These are phyloP conservation scores for Nipponacmea schrenckii DNA, from an alignment of 2,888 invertebrate genomes.

Conservation along the genomic window DNA sequence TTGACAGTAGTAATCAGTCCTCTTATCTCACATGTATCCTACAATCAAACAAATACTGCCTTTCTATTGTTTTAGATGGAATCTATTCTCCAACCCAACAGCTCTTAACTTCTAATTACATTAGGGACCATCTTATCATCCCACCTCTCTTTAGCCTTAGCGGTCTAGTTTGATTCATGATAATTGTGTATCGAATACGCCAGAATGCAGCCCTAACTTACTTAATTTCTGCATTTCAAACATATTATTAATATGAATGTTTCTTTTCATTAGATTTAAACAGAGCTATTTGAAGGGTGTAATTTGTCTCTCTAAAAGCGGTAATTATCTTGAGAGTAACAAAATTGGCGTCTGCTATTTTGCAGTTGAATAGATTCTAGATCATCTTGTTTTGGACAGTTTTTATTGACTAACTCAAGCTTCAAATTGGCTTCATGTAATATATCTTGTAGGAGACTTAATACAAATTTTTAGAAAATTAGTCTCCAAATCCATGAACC, in stretches of 20 bases:
- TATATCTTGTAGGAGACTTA: no score
- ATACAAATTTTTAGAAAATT: no score
- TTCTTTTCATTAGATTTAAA: conserved; percentile 2
- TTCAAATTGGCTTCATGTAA: no score
- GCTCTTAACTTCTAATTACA: background rate
- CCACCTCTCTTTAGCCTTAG: background rate
- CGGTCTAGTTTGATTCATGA: no score
- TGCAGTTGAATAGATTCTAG: no score
- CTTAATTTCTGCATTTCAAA: conserved; percentile 5
- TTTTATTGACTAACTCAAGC: no score
- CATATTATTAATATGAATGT: conserved; percentile 4
- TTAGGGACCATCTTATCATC: background rate
- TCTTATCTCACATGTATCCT: no score
- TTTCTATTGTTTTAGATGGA: background rate
- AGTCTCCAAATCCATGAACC: no score
- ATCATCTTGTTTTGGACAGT: no score
- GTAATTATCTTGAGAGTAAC: background rate
- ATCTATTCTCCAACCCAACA: background rate
- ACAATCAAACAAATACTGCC: background rate
- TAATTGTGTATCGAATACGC: no score
- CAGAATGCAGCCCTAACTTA: background rate
- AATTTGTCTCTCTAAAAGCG: background rate
- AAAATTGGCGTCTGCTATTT: no score
- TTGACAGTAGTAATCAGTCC: no score
- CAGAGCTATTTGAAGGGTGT: background rate